These are phyloP conservation scores for Panulirus ornatus DNA, from an alignment of 1,140 invertebrate genomes.

Conservation along the genomic window DNA sequence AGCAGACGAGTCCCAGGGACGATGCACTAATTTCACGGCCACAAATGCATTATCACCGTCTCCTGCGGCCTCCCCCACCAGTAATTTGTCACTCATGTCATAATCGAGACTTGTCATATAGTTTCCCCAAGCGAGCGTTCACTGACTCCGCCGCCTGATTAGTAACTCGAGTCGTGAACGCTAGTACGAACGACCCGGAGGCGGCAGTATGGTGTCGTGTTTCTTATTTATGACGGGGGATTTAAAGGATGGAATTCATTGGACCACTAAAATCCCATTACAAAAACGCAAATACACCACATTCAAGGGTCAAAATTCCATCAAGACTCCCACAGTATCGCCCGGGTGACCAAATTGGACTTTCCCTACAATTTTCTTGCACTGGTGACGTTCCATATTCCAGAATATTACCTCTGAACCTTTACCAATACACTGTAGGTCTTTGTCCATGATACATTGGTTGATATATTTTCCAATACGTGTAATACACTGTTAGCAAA, in stretches of 20 bases:
- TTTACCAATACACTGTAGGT: not conserved
- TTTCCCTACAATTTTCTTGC: slow-evolving; percentile 28
- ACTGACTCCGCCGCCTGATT: not conserved
- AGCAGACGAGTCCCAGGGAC: not conserved
- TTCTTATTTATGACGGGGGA: slow-evolving; percentile 22
- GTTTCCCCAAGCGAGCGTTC: slow-evolving; percentile 8
- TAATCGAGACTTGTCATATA: slow-evolving; percentile 59
- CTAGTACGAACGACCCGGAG: not conserved
- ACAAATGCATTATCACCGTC: slow-evolving; percentile 67
- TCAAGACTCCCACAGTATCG: slow-evolving; percentile 45
- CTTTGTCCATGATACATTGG: too few species aligned
- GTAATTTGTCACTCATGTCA: slow-evolving; percentile 63
- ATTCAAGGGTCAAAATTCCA: slow-evolving; percentile 59
- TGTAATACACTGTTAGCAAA: not conserved
- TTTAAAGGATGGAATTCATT: slow-evolving; percentile 42
- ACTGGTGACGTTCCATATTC: not conserved
- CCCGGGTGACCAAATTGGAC: slow-evolving; percentile 35
- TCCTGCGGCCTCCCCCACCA: slow-evolving; percentile 38
- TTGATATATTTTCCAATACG: not conserved
- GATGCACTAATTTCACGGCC: slow-evolving; percentile 66
- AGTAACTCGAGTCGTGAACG: not conserved
- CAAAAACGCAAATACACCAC: slow-evolving; percentile 61
- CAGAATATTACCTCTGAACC: not conserved
- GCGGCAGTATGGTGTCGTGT: not conserved
- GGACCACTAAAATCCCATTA: slow-evolving; percentile 63